Evolutionary conservation across 2,113 vertebrate genomes (phyloP).

Genomic region (Grammomys dolichurus): DNA sequence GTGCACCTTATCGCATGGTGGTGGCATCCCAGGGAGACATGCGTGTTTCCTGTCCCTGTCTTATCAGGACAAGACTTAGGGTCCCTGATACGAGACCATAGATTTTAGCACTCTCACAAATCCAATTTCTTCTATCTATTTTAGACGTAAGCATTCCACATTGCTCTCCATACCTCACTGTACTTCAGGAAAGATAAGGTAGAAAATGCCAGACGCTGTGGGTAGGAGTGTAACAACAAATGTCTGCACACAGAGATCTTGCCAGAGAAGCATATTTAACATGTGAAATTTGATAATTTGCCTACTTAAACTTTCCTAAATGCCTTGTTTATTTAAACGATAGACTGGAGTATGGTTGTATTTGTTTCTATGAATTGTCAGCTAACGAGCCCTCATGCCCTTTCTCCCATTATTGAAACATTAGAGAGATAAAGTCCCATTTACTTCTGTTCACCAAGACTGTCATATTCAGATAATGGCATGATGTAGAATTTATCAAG

Average conservation of each 20-base stretch:
- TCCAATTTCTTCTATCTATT: slow-evolving; percentile 77
- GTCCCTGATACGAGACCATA: slow-evolving; percentile 58
- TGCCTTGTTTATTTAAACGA: slow-evolving; percentile 5
- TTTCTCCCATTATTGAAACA: slow-evolving; percentile 52
- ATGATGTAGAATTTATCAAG: slow-evolving; percentile 74
- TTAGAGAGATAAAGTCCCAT: slow-evolving; percentile 47
- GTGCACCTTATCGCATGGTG: slow-evolving; percentile 57
- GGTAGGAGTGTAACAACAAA: slow-evolving; percentile 70
- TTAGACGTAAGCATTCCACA: slow-evolving; percentile 52
- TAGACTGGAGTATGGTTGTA: slow-evolving; percentile 31
- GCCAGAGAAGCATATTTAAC: background rate
- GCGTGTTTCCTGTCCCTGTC: slow-evolving; percentile 68
- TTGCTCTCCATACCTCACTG: slow-evolving; percentile 25
- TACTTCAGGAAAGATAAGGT: slow-evolving; percentile 69
- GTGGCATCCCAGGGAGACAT: background rate
- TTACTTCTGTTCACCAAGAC: slow-evolving; percentile 61
- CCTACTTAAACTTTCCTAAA: slow-evolving; percentile 35
- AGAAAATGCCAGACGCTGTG: slow-evolving; percentile 56
- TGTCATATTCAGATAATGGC: slow-evolving; percentile 61
- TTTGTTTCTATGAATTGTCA: slow-evolving; percentile 58
- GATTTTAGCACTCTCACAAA: slow-evolving; percentile 68
- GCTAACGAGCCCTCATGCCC: slow-evolving; percentile 33
- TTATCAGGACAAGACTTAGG: slow-evolving; percentile 74
- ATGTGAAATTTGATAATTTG: slow-evolving; percentile 21
- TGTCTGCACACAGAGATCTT: slow-evolving; percentile 26